Conservation (phyloP, 1,140 invertebrate genomes). For the Eriosoma lanigerum region DNA sequence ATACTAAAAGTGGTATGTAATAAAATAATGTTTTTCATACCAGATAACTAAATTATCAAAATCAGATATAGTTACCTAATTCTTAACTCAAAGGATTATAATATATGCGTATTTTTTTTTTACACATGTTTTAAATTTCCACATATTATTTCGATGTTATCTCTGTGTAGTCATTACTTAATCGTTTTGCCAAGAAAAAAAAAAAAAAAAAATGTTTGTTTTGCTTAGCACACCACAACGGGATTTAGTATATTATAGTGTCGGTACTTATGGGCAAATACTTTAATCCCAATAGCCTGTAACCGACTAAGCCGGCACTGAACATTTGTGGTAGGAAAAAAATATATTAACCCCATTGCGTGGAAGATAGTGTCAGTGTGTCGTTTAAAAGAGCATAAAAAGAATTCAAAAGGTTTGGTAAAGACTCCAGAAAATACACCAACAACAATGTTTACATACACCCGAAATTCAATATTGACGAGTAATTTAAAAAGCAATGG, state of each 20-base stretch:
- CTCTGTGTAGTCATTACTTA: background rate
- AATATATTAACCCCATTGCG: constrained; percentile 19
- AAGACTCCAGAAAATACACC: background rate
- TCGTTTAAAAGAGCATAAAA: constrained; percentile 21
- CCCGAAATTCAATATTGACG: constrained; percentile 16
- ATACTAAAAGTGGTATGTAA: too few species aligned
- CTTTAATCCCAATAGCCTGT: constrained; percentile 44
- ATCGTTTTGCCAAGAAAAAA: background rate
- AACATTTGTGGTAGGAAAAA: constrained; percentile 12
- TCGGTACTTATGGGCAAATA: constrained; percentile 39
- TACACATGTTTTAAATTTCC: background rate
- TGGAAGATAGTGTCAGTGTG: constrained; percentile 7
- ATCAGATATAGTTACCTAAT: too few species aligned
- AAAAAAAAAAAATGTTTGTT: constrained; percentile 3
- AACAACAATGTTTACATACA: background rate
- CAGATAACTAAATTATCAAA: too few species aligned
- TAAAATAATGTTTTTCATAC: too few species aligned
- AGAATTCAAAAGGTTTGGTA: background rate
- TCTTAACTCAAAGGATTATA: too few species aligned
- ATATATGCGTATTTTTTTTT: background rate
- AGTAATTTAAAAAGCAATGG: background rate
- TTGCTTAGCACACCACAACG: constrained; percentile 33
- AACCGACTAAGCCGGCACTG: constrained; percentile 36
- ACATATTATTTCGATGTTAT: constrained; percentile 10
- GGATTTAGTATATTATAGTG: constrained; percentile 31